Base-by-base conservation (phyloP, 2,888 invertebrate genomes). In the Reticulitermes lucifugus region DNA sequence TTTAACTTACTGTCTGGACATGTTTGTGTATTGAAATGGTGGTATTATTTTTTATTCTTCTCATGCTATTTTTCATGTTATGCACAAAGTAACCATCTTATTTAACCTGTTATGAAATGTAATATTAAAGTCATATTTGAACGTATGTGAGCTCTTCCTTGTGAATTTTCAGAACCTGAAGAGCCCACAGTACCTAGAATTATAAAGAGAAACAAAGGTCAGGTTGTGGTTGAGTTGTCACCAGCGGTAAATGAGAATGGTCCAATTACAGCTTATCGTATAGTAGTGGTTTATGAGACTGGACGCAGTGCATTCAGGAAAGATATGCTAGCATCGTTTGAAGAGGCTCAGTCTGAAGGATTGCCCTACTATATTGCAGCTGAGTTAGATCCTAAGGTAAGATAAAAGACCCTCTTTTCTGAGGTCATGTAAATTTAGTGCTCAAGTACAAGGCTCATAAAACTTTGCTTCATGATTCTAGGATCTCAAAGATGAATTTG, bases 341-440 rank as follows among this genome's bases (percentile, higher is more conserved):
- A 94, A 85, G 93, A 93, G 88, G 95, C 98, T 0, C 91, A 91
- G 83, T 92, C 93, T 73, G 93, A 95, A 86, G 95, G 95, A 0
- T 90, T 95, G 7, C 94, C 95, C 4, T 97, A 96, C 90, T 98
- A 98, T 89, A 95, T 98, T 55, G 93, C 97, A 10, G 98, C 96
- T 0, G 96, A 97, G 90, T 91, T 98, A 86, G 93, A 94, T 84
- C 94, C 95, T 41, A 92, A 94, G 87, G 93, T 92, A 91, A 87
- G 89, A n/a, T 65, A 88, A 55, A 55, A 14, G 5, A 18, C 18
- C 18, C 5, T 55, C 55, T 14, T 55, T 14, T 55, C 18, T 14
- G 18, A 1, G 14, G 14, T 55, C 55, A 55, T 25, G 7, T 65
- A 25, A 65, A 65, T n/a, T n/a, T 65, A 46, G 46, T 12, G 46